phyloP scores from a whole-genome alignment of 1,140 invertebrate species.

The Gonatopus flavifemur region DNA sequence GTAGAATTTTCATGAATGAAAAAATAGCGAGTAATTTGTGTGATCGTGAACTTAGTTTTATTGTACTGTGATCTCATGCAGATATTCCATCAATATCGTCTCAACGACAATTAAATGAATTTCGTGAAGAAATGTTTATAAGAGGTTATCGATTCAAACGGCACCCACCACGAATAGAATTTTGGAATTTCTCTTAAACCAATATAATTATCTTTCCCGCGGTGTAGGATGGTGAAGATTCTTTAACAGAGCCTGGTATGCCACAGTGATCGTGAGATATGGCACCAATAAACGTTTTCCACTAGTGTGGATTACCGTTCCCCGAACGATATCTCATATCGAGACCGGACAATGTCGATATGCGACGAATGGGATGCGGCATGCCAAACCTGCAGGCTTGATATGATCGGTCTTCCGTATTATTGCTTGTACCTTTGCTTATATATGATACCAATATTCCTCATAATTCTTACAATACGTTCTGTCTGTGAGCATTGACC shows the following conservation, averaged over 20 bases:
- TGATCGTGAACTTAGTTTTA: too few relatives aligned
- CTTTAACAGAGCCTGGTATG: slow-evolving; percentile 47
- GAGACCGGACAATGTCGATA: slow-evolving; percentile 54
- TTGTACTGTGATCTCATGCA: too few relatives aligned
- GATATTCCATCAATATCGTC: too few relatives aligned
- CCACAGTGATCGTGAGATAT: slow-evolving; percentile 50
- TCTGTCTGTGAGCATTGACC: too few relatives aligned
- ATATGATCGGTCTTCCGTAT: slow-evolving; percentile 45
- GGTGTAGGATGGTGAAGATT: slow-evolving; percentile 9
- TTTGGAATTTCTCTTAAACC: slow-evolving; percentile 22
- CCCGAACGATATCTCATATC: slow-evolving; percentile 55
- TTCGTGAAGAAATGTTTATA: too few relatives aligned
- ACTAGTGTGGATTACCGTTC: slow-evolving; percentile 53
- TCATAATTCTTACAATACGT: slow-evolving; percentile 37
- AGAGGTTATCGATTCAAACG: too few relatives aligned
- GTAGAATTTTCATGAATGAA: too few relatives aligned
- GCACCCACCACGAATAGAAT: too few relatives aligned
- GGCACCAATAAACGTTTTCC: slow-evolving; percentile 51
- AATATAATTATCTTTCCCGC: slow-evolving; percentile 7
- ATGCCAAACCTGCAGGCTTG: slow-evolving; percentile 45
- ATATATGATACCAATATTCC: slow-evolving; percentile 46
- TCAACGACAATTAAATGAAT: too few relatives aligned
- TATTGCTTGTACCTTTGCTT: slow-evolving; percentile 44
- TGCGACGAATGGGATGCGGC: slow-evolving; percentile 55
- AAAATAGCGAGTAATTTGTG: too few relatives aligned